phyloP scores from a whole-genome alignment of 2,113 vertebrate species.

The Podiceps cristatus region DNA sequence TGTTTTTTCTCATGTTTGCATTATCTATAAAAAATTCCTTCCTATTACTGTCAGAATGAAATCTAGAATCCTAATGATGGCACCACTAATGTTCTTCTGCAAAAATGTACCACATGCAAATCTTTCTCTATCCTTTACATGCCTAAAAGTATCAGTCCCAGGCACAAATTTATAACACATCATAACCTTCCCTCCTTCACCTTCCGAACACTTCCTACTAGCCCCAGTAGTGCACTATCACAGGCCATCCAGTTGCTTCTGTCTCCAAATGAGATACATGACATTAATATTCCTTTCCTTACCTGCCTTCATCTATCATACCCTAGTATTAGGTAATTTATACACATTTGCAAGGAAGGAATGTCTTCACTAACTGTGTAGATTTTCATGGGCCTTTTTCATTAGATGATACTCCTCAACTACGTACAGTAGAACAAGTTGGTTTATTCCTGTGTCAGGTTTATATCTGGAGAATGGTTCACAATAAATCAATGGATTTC shows the following conservation, averaged over 20 bases:
- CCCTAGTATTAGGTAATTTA: background rate
- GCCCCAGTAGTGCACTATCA: background rate
- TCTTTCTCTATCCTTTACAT: background rate
- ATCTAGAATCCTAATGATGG: background rate
- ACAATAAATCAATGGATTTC: background rate
- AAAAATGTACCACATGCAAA: background rate
- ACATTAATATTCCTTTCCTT: background rate
- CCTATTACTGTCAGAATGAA: background rate
- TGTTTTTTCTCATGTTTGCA: background rate
- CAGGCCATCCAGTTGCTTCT: background rate
- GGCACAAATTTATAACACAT: background rate
- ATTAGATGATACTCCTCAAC: background rate
- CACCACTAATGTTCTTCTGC: background rate
- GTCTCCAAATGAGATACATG: background rate
- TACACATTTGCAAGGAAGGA: background rate
- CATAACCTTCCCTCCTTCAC: background rate
- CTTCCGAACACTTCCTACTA: background rate
- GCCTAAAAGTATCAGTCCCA: background rate
- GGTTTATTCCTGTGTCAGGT: background rate
- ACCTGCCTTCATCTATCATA: background rate
- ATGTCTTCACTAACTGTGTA: background rate
- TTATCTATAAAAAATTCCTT: background rate
- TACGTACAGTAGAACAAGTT: background rate
- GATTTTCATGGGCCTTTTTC: background rate
- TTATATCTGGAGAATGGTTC: background rate